A percentile compares a stretch with the other conserved stretches of the same genome.
phyloP scores from a whole-genome alignment of 2,113 vertebrate species.

The Microtus oregoni region DNA sequence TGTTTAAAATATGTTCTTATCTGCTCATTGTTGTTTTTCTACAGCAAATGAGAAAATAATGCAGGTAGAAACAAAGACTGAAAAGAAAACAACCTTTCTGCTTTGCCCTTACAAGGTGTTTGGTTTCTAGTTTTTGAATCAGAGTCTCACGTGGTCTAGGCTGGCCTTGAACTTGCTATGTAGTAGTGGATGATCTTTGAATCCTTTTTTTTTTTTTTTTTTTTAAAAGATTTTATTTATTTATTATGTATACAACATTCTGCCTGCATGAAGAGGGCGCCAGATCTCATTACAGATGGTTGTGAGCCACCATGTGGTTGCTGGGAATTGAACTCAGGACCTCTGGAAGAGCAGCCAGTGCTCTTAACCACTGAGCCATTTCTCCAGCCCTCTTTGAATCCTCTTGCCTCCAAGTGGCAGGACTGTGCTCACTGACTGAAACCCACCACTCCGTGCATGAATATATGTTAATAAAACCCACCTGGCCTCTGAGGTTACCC shows the following conservation, averaged over 20 bases:
- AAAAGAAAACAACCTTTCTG: constrained; percentile 14
- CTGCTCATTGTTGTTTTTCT: constrained; percentile 22
- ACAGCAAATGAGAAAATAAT: constrained; percentile 32
- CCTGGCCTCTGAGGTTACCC: neutral
- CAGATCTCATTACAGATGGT: too few species aligned
- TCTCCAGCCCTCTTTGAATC: too few species aligned
- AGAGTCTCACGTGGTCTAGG: neutral
- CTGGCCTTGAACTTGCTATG: neutral
- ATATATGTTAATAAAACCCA: neutral
- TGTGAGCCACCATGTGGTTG: too few species aligned
- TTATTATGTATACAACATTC: too few species aligned
- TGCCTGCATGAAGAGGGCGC: too few species aligned
- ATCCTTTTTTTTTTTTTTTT: too few species aligned
- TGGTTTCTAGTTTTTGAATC: neutral
- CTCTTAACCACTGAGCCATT: too few species aligned
- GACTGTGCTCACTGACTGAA: neutral
- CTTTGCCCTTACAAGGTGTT: neutral
- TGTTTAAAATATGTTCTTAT: neutral
- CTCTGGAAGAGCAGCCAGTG: too few species aligned
- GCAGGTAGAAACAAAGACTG: neutral
- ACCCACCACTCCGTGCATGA: neutral
- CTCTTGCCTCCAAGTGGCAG: neutral
- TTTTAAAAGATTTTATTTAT: too few species aligned
- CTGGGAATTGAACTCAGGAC: too few species aligned
- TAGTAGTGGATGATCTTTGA: neutral